These are phyloP conservation scores for Microtus agrestis DNA, from an alignment of 2,797 vertebrate genomes.

Conservation along the genomic window DNA sequence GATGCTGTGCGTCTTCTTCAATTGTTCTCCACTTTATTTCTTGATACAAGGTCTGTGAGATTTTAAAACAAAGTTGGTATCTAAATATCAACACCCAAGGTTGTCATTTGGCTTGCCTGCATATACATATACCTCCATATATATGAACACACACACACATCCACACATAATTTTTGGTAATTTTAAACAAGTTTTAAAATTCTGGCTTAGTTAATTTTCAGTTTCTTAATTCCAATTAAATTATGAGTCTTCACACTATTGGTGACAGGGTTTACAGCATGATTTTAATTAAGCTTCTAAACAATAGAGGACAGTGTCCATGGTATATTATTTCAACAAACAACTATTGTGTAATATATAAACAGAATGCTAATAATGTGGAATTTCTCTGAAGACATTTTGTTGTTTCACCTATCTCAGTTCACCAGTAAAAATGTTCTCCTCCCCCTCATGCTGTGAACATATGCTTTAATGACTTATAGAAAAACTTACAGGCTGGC, in stretches of 20 bases:
- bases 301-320: background rate
- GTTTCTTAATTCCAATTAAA: conserved; percentile 37
- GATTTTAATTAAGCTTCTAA: background rate
- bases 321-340: background rate
- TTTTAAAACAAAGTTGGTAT: background rate
- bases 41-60: background rate
- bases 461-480: background rate
- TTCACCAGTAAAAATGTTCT: background rate
- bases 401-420: background rate
- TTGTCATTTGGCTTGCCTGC: background rate
- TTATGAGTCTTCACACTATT: background rate
- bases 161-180: background rate
- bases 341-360: background rate
- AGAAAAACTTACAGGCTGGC: background rate
- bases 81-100: background rate
- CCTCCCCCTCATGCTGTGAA: background rate
- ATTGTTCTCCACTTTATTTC: background rate
- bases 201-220: background rate
- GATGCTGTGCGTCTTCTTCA: background rate
- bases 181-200: background rate
- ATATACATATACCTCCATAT: too few species aligned
- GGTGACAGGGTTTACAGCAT: background rate
- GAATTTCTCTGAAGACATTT: background rate
- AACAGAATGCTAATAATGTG: background rate
- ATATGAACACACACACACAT: background rate